Evolutionary conservation across 2,888 invertebrate species (phyloP).

Genomic region (Uloborus plumipes): DNA sequence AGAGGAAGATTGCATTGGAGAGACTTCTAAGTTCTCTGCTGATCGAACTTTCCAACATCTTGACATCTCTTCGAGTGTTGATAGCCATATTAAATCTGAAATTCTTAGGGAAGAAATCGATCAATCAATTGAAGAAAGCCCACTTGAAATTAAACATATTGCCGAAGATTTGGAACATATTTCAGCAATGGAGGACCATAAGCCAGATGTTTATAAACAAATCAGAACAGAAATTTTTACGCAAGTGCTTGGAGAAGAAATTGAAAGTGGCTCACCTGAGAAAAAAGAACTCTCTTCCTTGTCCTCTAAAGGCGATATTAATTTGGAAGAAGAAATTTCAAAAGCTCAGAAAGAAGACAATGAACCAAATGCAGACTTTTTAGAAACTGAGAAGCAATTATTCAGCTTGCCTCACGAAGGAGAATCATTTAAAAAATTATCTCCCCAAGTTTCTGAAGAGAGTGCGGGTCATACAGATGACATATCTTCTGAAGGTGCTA

Average conservation of each 20-base stretch:
- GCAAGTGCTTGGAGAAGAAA: constrained; percentile 67
- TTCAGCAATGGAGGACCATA: constrained; percentile 51
- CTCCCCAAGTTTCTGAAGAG: constrained; percentile 56
- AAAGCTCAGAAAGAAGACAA: background rate
- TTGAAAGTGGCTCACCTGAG: constrained; percentile 67
- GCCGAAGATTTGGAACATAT: constrained; percentile 51
- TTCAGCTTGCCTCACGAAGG: no score
- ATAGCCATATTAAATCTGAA: constrained; percentile 63
- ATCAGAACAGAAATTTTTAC: constrained; percentile 67
- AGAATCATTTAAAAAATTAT: constrained; percentile 8
- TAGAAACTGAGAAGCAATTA: background rate
- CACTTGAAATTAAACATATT: constrained; percentile 65
- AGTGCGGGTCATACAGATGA: constrained; percentile 52
- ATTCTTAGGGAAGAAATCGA: constrained; percentile 65
- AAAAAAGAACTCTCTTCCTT: constrained; percentile 61
- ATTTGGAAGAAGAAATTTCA: constrained; percentile 66
- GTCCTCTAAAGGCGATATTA: constrained; percentile 34
- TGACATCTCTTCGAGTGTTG: constrained; percentile 45
- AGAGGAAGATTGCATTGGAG: constrained; percentile 39
- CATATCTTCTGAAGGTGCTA: constrained; percentile 63
- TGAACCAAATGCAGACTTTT: background rate
- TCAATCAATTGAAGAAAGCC: constrained; percentile 65
- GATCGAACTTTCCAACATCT: constrained; percentile 24
- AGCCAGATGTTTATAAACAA: constrained; percentile 66
- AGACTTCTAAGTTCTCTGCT: background rate